Conservation (phyloP, 2,113 vertebrate species). For the Pongo pygmaeus region DNA sequence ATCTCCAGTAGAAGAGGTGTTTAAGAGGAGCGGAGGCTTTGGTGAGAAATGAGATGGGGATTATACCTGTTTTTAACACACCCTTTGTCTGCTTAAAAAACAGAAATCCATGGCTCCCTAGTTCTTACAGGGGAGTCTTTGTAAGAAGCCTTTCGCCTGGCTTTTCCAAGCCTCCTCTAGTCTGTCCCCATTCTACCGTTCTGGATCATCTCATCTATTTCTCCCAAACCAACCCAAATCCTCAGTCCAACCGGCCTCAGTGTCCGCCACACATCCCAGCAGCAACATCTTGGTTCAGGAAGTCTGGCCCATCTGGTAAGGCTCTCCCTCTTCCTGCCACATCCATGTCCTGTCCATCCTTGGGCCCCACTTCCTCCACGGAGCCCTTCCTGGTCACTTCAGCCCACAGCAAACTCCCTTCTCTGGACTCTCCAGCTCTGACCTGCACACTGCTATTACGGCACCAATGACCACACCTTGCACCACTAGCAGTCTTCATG, state of each 20-base stretch:
- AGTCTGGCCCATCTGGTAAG: background rate
- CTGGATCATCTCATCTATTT: background rate
- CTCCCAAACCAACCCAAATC: background rate
- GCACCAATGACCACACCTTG: background rate
- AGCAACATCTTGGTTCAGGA: background rate
- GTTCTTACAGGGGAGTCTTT: background rate
- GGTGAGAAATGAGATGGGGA: background rate
- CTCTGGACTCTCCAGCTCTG: background rate
- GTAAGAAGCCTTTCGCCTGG: background rate
- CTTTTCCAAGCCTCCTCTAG: background rate
- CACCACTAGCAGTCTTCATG: background rate
- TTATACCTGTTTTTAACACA: background rate
- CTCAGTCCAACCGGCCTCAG: background rate
- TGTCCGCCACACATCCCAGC: fast-evolving
- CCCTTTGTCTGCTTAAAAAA: background rate
- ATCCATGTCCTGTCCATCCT: background rate
- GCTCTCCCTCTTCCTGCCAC: background rate
- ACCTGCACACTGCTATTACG: fast-evolving
- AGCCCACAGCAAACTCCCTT: background rate
- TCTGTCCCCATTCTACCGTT: background rate
- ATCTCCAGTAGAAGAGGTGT: background rate
- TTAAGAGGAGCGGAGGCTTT: background rate
- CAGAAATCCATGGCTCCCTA: background rate
- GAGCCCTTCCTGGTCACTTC: background rate
- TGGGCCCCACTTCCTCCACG: background rate